These are phyloP conservation scores for Polypterus bichir DNA, from an alignment of 2,113 vertebrate species.

Conservation along the genomic window DNA sequence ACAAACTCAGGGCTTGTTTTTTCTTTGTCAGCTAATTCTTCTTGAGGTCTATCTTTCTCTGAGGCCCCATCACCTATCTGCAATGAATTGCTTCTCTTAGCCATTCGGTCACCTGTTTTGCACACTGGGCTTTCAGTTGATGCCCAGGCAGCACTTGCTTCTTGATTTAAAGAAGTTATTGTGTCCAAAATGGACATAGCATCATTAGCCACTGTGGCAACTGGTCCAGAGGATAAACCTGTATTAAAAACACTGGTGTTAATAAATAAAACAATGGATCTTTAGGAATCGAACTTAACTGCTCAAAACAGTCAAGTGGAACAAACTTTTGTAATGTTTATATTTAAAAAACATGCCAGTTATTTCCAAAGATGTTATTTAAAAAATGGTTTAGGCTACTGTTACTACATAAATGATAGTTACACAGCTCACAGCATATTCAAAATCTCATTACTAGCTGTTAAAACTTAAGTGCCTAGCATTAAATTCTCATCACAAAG, in stretches of 20 bases:
- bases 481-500: no score
- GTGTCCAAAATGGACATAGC: conserved; percentile 87
- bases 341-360: no score
- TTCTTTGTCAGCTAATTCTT: conserved; percentile 27
- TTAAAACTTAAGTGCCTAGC: no score
- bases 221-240: conserved; percentile 47
- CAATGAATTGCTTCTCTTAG: conserved; percentile 41
- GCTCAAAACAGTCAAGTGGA: no score
- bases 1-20: conserved; percentile 36
- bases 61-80: conserved; percentile 33
- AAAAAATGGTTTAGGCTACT: no score
- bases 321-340: no score
- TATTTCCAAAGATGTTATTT: no score
- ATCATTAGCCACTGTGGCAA: conserved; percentile 49
- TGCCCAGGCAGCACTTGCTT: conserved; percentile 63
- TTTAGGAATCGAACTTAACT: no score
- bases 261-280: no score
- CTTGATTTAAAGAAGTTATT: conserved; percentile 79
- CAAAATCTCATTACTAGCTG: no score
- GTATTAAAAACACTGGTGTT: not conserved
- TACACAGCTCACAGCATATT: no score
- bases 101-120: conserved; percentile 39
- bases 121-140: conserved; percentile 43
- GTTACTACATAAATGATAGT: no score
- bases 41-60: conserved; percentile 41